phyloP scores from a whole-genome alignment of 2,113 vertebrate species.

The Albula glossodonta region DNA sequence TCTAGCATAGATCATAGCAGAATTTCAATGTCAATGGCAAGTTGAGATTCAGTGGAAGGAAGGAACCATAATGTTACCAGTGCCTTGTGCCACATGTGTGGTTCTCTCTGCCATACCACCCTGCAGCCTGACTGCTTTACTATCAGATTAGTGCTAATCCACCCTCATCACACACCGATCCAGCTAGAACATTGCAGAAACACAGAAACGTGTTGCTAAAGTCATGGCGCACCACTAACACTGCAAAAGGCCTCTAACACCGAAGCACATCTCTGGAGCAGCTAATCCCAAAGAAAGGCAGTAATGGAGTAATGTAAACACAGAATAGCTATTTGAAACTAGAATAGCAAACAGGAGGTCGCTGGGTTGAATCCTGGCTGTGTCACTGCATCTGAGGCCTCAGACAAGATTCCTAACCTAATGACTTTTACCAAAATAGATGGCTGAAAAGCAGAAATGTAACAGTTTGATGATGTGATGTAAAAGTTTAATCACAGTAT shows the following conservation, averaged over 20 bases:
- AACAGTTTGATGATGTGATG: no score
- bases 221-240: neutral
- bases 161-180: neutral
- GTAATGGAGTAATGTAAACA: neutral
- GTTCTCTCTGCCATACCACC: neutral
- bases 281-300: neutral
- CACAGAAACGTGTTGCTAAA: neutral
- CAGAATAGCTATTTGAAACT: neutral
- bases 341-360: neutral
- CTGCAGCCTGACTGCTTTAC: slow-evolving; percentile 1
- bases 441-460: no score
- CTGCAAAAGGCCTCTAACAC: no score
- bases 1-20: no score
- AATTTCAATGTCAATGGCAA: no score
- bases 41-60: no score
- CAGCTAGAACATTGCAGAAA: no score
- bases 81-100: no score
- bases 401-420: neutral
- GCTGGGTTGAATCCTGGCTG: neutral
- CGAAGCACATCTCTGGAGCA: no score
- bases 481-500: no score
- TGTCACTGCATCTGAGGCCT: neutral
- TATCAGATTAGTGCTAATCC: slow-evolving; percentile 23
- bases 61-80: no score
- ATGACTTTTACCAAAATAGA: no score